These are phyloP conservation scores for Craniophora ligustri DNA, from an alignment of 2,888 invertebrate species.

Conservation along the genomic window DNA sequence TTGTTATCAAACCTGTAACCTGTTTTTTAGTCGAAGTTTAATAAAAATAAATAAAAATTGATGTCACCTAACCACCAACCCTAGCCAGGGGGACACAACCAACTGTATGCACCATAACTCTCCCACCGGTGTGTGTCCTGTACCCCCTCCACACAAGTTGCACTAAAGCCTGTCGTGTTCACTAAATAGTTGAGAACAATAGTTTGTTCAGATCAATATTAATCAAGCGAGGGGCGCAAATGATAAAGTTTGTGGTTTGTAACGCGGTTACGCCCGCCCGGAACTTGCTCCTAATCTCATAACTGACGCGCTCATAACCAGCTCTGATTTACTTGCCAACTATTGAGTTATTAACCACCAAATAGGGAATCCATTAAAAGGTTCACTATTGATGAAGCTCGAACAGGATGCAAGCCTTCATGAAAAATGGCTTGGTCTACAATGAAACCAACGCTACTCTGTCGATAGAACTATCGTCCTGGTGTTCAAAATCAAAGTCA, in stretches of 20 bases:
- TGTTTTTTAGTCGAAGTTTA: too few relatives aligned
- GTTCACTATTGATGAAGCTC: background rate
- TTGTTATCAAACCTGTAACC: too few relatives aligned
- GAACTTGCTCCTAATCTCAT: slow-evolving; percentile 40
- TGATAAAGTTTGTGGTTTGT: slow-evolving; percentile 65
- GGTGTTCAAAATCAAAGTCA: too few relatives aligned
- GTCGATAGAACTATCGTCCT: too few relatives aligned
- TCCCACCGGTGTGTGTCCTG: background rate
- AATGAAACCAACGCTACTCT: too few relatives aligned
- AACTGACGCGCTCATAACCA: slow-evolving; percentile 28
- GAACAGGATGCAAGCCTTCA: too few relatives aligned
- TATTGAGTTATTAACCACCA: slow-evolving; percentile 23
- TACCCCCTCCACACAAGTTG: background rate
- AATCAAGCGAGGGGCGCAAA: slow-evolving; percentile 53
- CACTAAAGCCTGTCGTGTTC: slow-evolving; percentile 22
- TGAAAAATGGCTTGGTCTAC: too few relatives aligned
- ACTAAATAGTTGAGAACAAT: slow-evolving; percentile 47
- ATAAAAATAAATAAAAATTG: too few relatives aligned
- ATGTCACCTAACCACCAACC: too few relatives aligned
- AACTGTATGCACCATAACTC: background rate
- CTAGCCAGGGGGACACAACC: too few relatives aligned
- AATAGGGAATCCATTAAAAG: background rate
- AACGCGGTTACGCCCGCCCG: slow-evolving; percentile 52
- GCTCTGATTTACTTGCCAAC: slow-evolving; percentile 35
- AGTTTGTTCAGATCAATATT: slow-evolving; percentile 55